Conservation (phyloP, 2,888 invertebrate genomes). For the Drosophila mimetica region DNA sequence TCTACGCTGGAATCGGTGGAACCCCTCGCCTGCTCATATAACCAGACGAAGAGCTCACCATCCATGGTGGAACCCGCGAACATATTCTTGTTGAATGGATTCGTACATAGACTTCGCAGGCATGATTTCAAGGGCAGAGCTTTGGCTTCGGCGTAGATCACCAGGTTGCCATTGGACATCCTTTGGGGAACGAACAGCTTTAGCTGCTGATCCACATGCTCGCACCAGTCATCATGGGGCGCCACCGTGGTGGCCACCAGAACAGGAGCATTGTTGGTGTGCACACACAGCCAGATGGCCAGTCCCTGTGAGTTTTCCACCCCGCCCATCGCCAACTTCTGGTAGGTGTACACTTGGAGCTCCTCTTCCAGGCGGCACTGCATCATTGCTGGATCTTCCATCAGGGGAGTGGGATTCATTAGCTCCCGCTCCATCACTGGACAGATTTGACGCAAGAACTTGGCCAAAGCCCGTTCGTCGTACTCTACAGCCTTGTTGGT, state of each 20-base stretch:
- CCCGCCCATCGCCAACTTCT: conserved; percentile 69
- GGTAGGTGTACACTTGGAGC: conserved; percentile 77
- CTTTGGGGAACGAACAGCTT: conserved; percentile 80
- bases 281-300: conserved; percentile 82
- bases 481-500: conserved; percentile 34
- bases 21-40: conserved; percentile 61
- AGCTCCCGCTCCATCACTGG: conserved; percentile 85
- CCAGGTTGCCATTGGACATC: conserved; percentile 68
- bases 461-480: conserved; percentile 85
- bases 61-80: conserved; percentile 83
- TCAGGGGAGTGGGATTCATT: conserved; percentile 81
- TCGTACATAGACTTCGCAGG: conserved; percentile 78
- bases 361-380: conserved; percentile 50
- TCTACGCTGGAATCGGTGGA: conserved; percentile 55
- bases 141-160: conserved; percentile 76
- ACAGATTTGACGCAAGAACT: conserved; percentile 85
- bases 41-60: conserved; percentile 83
- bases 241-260: conserved; percentile 78
- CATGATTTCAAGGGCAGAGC: conserved; percentile 81
- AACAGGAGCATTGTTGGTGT: conserved; percentile 82
- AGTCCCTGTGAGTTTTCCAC: conserved; percentile 73
- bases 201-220: conserved; percentile 81
- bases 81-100: conserved; percentile 80
- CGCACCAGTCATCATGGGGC: conserved; percentile 83
- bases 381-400: conserved; percentile 42